Base-by-base conservation (phyloP, 2,113 vertebrate species). In the Dasyornis broadbenti region DNA sequence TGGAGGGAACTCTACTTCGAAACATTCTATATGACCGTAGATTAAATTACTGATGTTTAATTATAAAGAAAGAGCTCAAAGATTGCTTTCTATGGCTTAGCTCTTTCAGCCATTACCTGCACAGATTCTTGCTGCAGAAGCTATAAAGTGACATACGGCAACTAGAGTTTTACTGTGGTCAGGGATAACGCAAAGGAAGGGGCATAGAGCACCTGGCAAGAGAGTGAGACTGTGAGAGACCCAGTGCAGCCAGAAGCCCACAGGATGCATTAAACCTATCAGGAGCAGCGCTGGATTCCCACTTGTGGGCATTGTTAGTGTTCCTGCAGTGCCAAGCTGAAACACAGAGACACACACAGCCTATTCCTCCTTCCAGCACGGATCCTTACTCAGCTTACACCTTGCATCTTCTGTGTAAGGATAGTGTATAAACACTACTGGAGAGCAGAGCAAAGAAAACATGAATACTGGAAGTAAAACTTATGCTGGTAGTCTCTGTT, bases 271-370 rank as follows among this genome's bases (percentile, higher is more conserved):
- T 47, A 37, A 52, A 40, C 28, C 20, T 27, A 1, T 31, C 35
- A 37, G 17, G 33, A 52, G 14, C 9, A 56, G 4, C 14, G 8
- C 9, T n/a, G 30, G 9, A n/a, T 61, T 65, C 45, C 30, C 31
- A 30, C 11, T 17, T 52, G 23, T 13, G n/a, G 30, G 9, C 30
- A 47, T 9, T 4, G 2, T 4, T 76, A 9, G 13, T 42, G 15
- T 37, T 87, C 26, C 45, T 76, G 37, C 33, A 42, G 40, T 8
- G 40, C 45, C 61, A 75, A 30, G 15, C 9, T 56, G 52, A 70
- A 40, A 42, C 7, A 39, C 1, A 40, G 6, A 33, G 1, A 16
- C 24, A 61, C 40, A 17, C 21, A 9, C 0, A 33, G 40, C 31
- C 65, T 39, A 2, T 44, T 60, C 72, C 50, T 56, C 24, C 8